A percentile compares a stretch with the other conserved stretches of the same genome.
phyloP scores from a whole-genome alignment of 2,113 vertebrate species.

The Vulpes ferrilata region DNA sequence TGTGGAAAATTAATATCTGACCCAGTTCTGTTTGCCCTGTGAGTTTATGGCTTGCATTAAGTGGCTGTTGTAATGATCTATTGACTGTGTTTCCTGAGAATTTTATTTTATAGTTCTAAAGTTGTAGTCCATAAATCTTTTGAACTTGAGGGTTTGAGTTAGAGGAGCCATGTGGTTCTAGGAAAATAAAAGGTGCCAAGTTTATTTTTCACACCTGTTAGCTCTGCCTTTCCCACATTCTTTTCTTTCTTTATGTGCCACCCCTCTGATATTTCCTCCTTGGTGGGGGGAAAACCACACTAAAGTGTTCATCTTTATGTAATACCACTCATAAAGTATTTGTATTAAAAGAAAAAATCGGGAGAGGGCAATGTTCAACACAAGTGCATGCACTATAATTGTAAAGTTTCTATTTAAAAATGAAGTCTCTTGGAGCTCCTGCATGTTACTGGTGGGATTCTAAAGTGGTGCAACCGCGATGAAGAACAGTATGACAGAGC shows the following conservation, averaged over 20 bases:
- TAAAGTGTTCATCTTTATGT: background rate
- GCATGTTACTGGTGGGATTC: background rate
- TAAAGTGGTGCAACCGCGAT: background rate
- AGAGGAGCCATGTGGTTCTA: background rate
- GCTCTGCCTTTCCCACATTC: background rate
- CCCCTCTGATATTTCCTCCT: background rate
- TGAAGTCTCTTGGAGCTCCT: background rate
- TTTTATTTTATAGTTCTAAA: conserved; percentile 76
- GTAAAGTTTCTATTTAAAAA: background rate
- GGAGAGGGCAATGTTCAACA: background rate
- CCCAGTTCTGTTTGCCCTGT: conserved; percentile 62
- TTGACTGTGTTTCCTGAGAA: conserved; percentile 64
- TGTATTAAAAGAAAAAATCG: background rate
- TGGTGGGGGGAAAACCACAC: background rate
- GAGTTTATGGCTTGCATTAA: conserved; percentile 73
- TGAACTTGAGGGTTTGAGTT: conserved; percentile 60
- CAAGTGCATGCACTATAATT: background rate
- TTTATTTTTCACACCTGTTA: conserved; percentile 57
- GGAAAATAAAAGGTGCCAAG: background rate
- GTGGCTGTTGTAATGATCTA: conserved; percentile 71
- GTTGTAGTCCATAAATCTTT: conserved; percentile 76
- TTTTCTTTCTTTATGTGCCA: background rate
- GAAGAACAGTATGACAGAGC: background rate
- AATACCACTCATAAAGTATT: background rate
- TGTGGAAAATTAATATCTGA: conserved; percentile 65